phyloP scores from a whole-genome alignment of 2,888 invertebrate species.

The Rhagium mordax region DNA sequence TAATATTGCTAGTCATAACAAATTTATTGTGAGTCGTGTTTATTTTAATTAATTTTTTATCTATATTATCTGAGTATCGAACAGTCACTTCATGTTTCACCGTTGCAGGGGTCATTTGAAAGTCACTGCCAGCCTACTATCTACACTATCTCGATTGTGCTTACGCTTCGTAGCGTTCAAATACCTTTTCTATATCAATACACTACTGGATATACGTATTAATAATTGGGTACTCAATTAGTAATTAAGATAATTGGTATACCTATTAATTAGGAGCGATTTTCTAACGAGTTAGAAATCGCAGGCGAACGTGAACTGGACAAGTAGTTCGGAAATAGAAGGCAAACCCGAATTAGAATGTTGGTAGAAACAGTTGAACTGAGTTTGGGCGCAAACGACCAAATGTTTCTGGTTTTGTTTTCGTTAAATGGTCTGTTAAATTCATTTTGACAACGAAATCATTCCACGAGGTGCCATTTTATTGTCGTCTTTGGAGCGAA shows the following conservation, averaged over 20 bases:
- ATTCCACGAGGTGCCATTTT: too few species aligned
- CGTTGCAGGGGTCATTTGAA: conserved; percentile 35
- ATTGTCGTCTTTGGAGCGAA: too few species aligned
- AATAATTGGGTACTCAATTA: background rate
- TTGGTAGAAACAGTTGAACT: background rate
- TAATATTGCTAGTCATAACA: conserved; percentile 30
- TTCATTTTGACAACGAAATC: too few species aligned
- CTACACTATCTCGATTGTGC: conserved; percentile 18
- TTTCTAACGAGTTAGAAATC: background rate
- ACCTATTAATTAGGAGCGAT: background rate
- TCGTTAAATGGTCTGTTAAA: too few species aligned
- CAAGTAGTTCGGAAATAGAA: background rate
- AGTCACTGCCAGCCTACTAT: conserved; percentile 14
- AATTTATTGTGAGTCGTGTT: conserved; percentile 27
- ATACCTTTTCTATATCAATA: background rate
- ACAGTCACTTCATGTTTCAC: conserved; percentile 26
- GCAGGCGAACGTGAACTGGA: background rate
- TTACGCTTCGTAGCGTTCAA: background rate
- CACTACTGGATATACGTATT: background rate
- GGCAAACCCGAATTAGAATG: background rate
- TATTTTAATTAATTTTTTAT: conserved; percentile 32
- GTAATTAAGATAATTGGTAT: background rate
- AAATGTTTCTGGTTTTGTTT: too few species aligned
- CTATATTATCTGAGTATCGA: conserved; percentile 13
- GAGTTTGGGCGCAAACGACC: too few species aligned